These are phyloP conservation scores for Mythimna pallens DNA, from an alignment of 2,888 invertebrate species.

Conservation along the genomic window DNA sequence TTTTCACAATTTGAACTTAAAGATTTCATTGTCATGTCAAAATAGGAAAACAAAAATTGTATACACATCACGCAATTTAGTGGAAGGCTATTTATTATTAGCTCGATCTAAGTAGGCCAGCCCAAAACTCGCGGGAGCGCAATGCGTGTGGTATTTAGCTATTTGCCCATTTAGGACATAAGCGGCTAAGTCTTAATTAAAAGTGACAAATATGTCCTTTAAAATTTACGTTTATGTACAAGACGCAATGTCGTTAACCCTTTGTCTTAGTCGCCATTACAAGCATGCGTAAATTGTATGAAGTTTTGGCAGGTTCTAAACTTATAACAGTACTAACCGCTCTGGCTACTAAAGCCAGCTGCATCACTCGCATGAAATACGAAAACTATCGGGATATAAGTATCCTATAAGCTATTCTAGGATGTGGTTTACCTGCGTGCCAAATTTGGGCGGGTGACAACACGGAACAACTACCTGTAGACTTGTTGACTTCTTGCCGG, in stretches of 20 bases:
- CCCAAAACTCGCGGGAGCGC: slow-evolving; percentile 57
- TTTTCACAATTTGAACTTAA: not conserved
- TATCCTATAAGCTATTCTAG: too few species aligned
- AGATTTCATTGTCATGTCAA: slow-evolving; percentile 26
- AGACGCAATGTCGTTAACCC: not conserved
- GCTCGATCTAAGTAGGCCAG: slow-evolving; percentile 55
- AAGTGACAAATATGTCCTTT: slow-evolving; percentile 16
- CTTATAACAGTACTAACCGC: too few species aligned
- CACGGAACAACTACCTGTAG: too few species aligned
- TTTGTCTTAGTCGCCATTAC: slow-evolving; percentile 1
- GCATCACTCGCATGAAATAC: too few species aligned
- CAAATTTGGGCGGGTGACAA: too few species aligned
- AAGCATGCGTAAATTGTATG: not conserved
- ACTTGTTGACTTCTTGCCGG: too few species aligned
- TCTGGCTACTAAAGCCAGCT: too few species aligned
- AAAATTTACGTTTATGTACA: slow-evolving; percentile 9
- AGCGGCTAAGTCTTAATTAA: slow-evolving; percentile 43
- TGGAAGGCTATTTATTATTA: slow-evolving; percentile 57
- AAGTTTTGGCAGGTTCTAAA: slow-evolving; percentile 1
- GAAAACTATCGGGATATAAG: too few species aligned
- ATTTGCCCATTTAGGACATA: slow-evolving; percentile 42
- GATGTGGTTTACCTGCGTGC: too few species aligned
- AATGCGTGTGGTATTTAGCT: slow-evolving; percentile 62
- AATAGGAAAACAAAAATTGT: slow-evolving; percentile 24
- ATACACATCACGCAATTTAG: slow-evolving; percentile 44